These are phyloP conservation scores for Platycercus adscitus DNA, from an alignment of 2,113 vertebrate genomes.

Conservation along the genomic window DNA sequence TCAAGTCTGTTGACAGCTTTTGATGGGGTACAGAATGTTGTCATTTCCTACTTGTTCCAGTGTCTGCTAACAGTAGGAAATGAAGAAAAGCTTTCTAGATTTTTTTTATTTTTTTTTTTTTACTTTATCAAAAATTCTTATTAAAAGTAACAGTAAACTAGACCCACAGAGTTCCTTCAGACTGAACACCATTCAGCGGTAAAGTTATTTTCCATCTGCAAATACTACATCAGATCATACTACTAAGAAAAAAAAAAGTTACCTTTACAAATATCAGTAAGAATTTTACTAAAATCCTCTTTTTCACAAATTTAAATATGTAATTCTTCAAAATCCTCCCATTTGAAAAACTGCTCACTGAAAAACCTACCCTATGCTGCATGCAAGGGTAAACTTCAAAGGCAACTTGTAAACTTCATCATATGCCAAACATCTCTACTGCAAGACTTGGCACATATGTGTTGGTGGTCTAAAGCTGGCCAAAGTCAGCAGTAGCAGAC, in stretches of 20 bases:
- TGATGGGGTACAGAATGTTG: not conserved
- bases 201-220: not conserved
- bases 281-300: not conserved
- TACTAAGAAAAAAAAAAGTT: not conserved
- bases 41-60: not conserved
- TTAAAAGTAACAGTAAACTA: not conserved
- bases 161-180: not conserved
- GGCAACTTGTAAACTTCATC: not conserved
- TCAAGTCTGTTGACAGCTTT: not conserved
- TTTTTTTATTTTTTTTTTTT: not conserved
- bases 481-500: not conserved
- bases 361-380: not conserved
- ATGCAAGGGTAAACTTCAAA: not conserved
- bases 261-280: not conserved
- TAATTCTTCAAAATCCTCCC: not conserved
- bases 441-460: not conserved
- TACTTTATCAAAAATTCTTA: not conserved
- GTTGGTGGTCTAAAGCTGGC: not conserved
- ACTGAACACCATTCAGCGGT: not conserved
- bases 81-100: not conserved
- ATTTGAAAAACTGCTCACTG: not conserved
- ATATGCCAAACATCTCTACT: not conserved
- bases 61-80: not conserved
- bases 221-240: not conserved
- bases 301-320: not conserved